Evolutionary conservation across 2,888 invertebrate species (phyloP).

Genomic region (Polydrusus cervinus): DNA sequence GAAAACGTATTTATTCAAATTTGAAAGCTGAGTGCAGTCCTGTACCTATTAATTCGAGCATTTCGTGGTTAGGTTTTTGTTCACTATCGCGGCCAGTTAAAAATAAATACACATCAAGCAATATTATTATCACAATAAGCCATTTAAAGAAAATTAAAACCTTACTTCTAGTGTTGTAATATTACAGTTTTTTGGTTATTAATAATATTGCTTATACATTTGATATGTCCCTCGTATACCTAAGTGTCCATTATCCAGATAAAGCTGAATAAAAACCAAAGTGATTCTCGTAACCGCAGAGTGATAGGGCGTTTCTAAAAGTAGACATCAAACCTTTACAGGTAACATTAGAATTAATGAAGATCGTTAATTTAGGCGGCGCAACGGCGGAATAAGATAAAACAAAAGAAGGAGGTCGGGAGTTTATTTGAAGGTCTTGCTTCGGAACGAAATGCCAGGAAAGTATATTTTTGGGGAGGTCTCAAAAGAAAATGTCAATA

Average conservation of each 20-base stretch:
- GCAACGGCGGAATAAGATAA: slow-evolving; percentile 20
- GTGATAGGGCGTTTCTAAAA: slow-evolving; percentile 28
- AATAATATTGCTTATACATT: not conserved
- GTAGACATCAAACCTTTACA: slow-evolving; percentile 28
- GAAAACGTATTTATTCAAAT: too few relatives aligned
- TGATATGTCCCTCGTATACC: not conserved
- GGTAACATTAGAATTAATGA: slow-evolving; percentile 27
- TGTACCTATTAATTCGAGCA: too few relatives aligned
- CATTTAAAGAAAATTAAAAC: too few relatives aligned
- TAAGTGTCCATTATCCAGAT: slow-evolving; percentile 22
- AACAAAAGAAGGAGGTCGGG: slow-evolving; percentile 24
- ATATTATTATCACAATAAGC: too few relatives aligned
- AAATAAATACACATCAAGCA: too few relatives aligned
- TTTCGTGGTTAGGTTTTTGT: too few relatives aligned
- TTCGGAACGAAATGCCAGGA: not conserved
- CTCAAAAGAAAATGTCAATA: too few relatives aligned
- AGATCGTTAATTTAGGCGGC: slow-evolving; percentile 27
- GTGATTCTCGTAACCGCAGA: slow-evolving; percentile 28
- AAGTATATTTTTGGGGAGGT: not conserved
- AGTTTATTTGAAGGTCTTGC: slow-evolving; percentile 1
- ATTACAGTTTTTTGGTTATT: too few relatives aligned
- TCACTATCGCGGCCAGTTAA: too few relatives aligned
- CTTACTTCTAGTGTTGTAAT: too few relatives aligned
- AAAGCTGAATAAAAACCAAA: slow-evolving; percentile 27
- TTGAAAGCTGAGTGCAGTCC: too few relatives aligned